Evolutionary conservation across 2,113 vertebrate genomes (phyloP), one percentile per base, ranked within the genome.

Genomic region (Psephotus haematonotus): DNA sequence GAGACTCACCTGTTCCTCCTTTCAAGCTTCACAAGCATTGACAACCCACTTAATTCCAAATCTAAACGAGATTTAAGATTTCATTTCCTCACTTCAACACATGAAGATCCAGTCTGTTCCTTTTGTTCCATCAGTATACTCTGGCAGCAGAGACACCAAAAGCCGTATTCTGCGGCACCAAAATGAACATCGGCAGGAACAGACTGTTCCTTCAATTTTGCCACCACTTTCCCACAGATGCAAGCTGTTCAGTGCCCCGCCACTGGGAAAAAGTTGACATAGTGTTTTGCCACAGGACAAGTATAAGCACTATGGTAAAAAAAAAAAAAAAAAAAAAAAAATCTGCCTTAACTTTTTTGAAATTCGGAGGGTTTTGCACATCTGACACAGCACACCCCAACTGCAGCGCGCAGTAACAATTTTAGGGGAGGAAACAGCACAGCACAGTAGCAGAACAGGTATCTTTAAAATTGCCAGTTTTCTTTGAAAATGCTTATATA

Each of bases 181-280:
- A 95, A 96, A 92, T 87, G 93, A 96, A 63, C 88, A 87, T 82
- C 72, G 3, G 31, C 60, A 80, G 87, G 81, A 93, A 96, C 88
- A 96, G 92, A 92, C 82, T 88, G 93, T 89, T 96, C 92, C 91
- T 86, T 93, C 92, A 95, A 44, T 93, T 97, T 74, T 9, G 7
- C 74, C 60, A 88, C 87, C 69, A 65, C 82, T 83, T 94, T 85
- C 79, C 79, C 88, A 91, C 47, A 79, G 77, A 95, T 29, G 47
- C 93, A 95, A 95, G 72, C 91, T 91, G 82, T 86, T 95, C 93
- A 77, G 46, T 68, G 50, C 67, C 95, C 76, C 91, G 35, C 62
- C 76, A 71, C 31, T 79, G 94, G 80, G 53, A 95, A 46, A 87
- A 96, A 92, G 69, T 29, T 81, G 80, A 39, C 39, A 39, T 39